These are phyloP conservation scores for Phthorimaea operculella DNA, from an alignment of 1,140 invertebrate species.

Conservation along the genomic window DNA sequence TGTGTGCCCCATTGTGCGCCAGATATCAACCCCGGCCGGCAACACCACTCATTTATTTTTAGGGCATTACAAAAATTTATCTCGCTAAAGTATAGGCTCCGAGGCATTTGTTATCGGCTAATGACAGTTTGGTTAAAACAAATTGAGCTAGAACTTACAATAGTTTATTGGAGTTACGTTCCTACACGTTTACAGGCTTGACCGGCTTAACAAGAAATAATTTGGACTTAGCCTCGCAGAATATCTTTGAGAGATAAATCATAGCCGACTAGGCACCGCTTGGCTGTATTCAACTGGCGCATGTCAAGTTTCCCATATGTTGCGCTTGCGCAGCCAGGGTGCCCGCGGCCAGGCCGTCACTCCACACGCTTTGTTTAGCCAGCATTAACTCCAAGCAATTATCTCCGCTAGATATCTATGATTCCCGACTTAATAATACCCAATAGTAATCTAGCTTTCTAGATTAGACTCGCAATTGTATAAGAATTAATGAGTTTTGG, in stretches of 20 bases:
- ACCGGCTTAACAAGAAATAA: background rate
- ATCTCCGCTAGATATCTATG: constrained; percentile 51
- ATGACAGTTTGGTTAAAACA: background rate
- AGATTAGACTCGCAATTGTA: background rate
- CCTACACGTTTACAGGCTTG: background rate
- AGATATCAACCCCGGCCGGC: constrained; percentile 26
- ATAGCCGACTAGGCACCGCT: background rate
- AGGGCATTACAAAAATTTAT: constrained; percentile 4
- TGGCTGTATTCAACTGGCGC: background rate
- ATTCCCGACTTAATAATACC: constrained; percentile 22
- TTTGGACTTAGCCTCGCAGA: background rate
- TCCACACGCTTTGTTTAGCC: constrained; percentile 56
- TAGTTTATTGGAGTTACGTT: no score
- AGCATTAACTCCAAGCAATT: constrained; percentile 41
- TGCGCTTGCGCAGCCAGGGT: constrained; percentile 25
- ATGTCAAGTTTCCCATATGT: constrained; percentile 47
- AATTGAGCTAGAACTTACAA: background rate
- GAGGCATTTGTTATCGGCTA: background rate
- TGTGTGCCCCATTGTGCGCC: constrained; percentile 32
- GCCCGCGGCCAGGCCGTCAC: constrained; percentile 41
- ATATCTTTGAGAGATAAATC: background rate
- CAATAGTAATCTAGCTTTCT: constrained; percentile 21
- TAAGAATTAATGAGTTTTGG: constrained; percentile 3
- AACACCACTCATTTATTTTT: constrained; percentile 18
- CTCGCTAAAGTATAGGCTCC: constrained; percentile 4